Evolutionary conservation across 23 tunicate genomes (phyloP), one percentile per base, ranked within the genome.

Genomic region (Oikopleura vanhoeffeni): DNA sequence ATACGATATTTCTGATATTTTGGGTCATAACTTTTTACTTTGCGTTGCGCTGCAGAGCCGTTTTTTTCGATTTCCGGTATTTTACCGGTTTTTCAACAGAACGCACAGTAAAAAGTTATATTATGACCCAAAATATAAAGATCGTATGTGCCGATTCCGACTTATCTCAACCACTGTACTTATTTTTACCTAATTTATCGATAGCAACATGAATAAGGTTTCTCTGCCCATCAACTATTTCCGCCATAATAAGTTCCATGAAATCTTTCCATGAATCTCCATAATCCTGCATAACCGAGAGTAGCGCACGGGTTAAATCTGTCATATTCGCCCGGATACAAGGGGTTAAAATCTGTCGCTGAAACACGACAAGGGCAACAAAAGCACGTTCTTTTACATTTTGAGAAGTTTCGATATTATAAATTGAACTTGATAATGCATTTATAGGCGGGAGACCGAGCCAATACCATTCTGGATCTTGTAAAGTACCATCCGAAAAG

Each of bases 401-500:
- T 2, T 18, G 3, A 24, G 64, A 49, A 24, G 18, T 13, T 38
- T 71, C 79, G 38, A 30, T 71, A 30, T 71, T 71, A 38, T 71
- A 71, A 71, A 71, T 32, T 28, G 38, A 24, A 2, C 38, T 71
- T 71, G 79, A 13, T 2, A 71, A 38, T 4, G 79, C 79, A 38
- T 71, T 71, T 71, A 71, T 71, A 18, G 79, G 79, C 38, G 79
- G 79, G 3, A 71, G 35, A 24, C 79, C 79, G 79, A 71, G 79
- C 79, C 79, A 71, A 32, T 13, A 71, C 79, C 79, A 71, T 38
- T 71, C 79, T 30, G 79, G 79, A 71, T 71, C 79, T 32, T 71
- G 79, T 2, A 71, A 38, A 18, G 79, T 71, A 13, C 79, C 79
- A 2, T 71, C 79, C 36, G 27, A 18, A 71, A 71, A 71, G 38